Evolutionary conservation across 2,797 vertebrate genomes (phyloP).

Genomic region (Nannoperca australis): DNA sequence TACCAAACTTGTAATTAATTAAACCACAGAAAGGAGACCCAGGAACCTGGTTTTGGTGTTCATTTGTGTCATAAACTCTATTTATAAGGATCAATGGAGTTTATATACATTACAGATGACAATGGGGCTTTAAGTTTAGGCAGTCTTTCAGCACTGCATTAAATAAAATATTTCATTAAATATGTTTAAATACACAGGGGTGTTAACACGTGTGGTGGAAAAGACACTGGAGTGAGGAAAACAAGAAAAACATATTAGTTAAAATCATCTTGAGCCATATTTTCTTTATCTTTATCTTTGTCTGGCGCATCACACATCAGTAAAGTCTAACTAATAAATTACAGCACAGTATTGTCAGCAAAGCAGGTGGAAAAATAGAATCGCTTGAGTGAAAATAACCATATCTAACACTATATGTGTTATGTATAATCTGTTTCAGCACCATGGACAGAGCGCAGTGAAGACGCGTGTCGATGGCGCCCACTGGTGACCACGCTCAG

Average conservation of each 20-base stretch:
- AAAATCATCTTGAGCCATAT: too few species aligned
- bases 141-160: neutral
- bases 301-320: too few species aligned
- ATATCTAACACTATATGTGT: too few species aligned
- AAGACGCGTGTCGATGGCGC: slow-evolving; percentile 5
- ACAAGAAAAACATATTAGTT: neutral
- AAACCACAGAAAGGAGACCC: neutral
- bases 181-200: neutral
- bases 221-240: neutral
- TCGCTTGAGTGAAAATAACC: too few species aligned
- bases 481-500: slow-evolving; percentile 39
- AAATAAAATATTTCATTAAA: neutral
- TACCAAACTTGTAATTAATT: neutral
- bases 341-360: neutral
- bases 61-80: neutral
- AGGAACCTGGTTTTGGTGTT: neutral
- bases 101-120: neutral
- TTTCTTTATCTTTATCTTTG: neutral
- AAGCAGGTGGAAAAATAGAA: neutral
- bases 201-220: neutral
- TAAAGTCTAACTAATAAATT: neutral
- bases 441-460: slow-evolving; percentile 59
- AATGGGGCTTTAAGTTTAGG: neutral
- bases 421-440: slow-evolving; percentile 30
- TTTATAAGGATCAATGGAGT: neutral